Conservation (phyloP, 2,888 invertebrate species). For the Vanessa cardui region DNA sequence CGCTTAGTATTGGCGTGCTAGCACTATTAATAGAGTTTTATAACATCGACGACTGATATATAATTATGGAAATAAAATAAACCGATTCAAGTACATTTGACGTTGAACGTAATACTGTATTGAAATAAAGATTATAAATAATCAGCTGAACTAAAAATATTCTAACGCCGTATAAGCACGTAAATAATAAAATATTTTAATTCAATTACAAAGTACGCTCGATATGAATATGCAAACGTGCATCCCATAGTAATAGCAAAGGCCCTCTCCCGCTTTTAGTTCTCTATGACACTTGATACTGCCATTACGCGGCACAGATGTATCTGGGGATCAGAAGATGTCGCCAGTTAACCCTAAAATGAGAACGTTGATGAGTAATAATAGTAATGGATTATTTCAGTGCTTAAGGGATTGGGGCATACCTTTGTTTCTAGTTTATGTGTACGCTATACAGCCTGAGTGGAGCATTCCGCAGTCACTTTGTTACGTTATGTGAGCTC, state of each 20-base stretch:
- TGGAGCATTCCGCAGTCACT: conserved; percentile 34
- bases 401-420: conserved; percentile 42
- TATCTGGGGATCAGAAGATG: conserved; percentile 62
- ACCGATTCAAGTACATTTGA: too few relatives aligned
- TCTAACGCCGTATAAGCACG: not conserved
- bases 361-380: conserved; percentile 67
- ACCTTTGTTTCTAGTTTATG: conserved; percentile 41
- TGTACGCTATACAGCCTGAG: conserved; percentile 20
- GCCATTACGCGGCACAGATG: conserved; percentile 56
- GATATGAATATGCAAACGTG: conserved; percentile 42
- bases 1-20: too few relatives aligned
- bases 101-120: too few relatives aligned
- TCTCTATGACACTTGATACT: conserved; percentile 74
- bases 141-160: not conserved
- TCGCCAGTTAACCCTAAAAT: conserved; percentile 72
- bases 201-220: conserved; percentile 36
- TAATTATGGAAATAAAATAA: too few relatives aligned
- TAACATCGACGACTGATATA: too few relatives aligned
- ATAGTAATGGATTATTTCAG: conserved; percentile 68
- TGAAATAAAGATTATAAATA: too few relatives aligned
- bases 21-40: not conserved
- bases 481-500: conserved; percentile 23
- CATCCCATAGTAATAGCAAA: conserved; percentile 56
- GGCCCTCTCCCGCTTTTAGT: conserved; percentile 54
- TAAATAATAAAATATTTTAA: conserved; percentile 27